These are phyloP conservation scores for Rambutsinella grinnellia DNA, from an alignment of 2,888 invertebrate genomes.

Conservation along the genomic window DNA sequence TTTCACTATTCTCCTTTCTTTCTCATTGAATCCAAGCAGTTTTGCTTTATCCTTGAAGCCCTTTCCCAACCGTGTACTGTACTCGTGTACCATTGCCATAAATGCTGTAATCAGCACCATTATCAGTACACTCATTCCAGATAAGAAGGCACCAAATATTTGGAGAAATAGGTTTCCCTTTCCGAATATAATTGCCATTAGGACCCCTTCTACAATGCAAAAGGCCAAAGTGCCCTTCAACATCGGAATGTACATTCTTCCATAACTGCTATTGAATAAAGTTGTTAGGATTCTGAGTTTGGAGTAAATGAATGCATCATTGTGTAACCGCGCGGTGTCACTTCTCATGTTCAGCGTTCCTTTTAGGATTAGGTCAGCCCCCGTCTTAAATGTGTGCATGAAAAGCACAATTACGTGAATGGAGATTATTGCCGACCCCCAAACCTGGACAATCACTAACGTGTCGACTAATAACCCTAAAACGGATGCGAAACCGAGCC, in stretches of 20 bases:
- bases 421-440: background rate
- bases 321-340: too few relatives aligned
- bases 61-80: background rate
- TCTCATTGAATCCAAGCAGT: background rate
- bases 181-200: background rate
- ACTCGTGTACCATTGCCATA: slow-evolving; percentile 3
- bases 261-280: background rate
- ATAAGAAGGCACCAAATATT: background rate
- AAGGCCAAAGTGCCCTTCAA: background rate
- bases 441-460: background rate
- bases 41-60: background rate
- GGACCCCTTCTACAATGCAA: background rate
- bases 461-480: background rate
- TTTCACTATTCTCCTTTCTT: too few relatives aligned
- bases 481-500: too few relatives aligned
- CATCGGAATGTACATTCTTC: background rate
- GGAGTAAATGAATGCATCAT: background rate
- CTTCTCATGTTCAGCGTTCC: background rate
- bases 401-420: background rate
- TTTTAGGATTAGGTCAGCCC: background rate
- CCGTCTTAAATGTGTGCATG: slow-evolving; percentile 7
- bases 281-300: background rate
- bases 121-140: background rate
- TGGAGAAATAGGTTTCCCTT: background rate
- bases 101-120: background rate